Percentiles rank a stretch among this genome's conserved stretches.
These are phyloP conservation scores for Phalacrocorax brasilianus DNA, from an alignment of 2,113 vertebrate species.

Conservation along the genomic window DNA sequence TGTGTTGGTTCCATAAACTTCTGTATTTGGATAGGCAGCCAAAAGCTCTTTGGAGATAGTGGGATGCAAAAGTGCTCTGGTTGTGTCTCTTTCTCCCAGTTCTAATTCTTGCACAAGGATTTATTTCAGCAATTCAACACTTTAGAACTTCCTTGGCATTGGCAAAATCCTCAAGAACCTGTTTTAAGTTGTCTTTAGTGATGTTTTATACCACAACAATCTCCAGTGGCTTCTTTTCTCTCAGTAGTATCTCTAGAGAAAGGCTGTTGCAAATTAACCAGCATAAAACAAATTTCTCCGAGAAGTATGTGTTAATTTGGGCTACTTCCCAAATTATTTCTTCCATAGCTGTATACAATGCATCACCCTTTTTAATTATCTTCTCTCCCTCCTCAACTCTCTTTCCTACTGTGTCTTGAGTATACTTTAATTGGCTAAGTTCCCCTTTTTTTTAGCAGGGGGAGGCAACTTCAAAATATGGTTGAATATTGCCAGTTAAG, in stretches of 20 bases:
- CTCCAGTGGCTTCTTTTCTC: neutral
- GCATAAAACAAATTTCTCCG: neutral
- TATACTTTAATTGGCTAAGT: neutral
- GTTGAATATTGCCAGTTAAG: neutral
- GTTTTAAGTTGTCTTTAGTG: neutral
- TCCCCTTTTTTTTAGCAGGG: constrained; percentile 1
- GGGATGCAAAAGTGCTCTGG: neutral
- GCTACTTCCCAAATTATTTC: neutral
- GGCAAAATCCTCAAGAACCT: neutral
- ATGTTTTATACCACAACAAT: neutral
- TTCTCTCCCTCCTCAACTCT: neutral
- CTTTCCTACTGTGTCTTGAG: neutral
- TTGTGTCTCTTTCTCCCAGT: neutral
- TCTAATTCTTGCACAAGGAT: neutral
- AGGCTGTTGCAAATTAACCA: neutral
- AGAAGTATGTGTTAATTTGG: neutral
- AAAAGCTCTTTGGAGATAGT: neutral
- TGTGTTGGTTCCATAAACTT: neutral
- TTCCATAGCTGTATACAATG: neutral
- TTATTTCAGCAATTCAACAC: neutral
- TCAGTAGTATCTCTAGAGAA: neutral
- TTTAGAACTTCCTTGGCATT: neutral
- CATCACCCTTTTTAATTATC: neutral
- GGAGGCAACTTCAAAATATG: neutral
- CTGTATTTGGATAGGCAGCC: neutral